Base-by-base conservation (phyloP, 2,797 vertebrate genomes). In the Chaenodraco wilsoni region DNA sequence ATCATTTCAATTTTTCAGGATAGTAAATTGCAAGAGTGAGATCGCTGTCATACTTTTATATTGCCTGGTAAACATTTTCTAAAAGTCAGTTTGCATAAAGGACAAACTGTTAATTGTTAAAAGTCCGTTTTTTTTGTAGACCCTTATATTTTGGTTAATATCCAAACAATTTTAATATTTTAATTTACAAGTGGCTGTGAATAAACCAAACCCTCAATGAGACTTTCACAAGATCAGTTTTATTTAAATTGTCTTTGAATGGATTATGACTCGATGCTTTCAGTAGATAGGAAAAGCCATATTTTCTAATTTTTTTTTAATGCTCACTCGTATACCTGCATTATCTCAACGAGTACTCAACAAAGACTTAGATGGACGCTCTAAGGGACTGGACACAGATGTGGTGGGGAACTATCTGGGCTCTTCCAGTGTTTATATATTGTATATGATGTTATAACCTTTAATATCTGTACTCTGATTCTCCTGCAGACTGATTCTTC, bases 401-500 rank as follows among this genome's bases (percentile, higher is more conserved):
- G 80, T 86, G 82, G 78, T 89, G 80, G 73, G 79, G 69, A 72
- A 76, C 60, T 82, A 49, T 79, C 68, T 78, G 79, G 77, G 76
- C 76, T 90, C 74, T 81, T 78, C 85, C 87, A 72, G 33, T 88
- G 76, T 80, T 15, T 85, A 62, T 86, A 64, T 67, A 37, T 19
- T 69, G 27, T 65, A 67, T 51, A 31, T 51, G 23, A 27, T 88
- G 67, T 90, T 87, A 84, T 91, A 69, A 60, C 62, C 58, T 80
- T 84, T 85, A 87, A 88, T 89, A 77, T 91, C 84, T 93, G 74
- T 92, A 86, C 85, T 94, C 84, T 93, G 88, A 85, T 92, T 93
- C 84, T 90, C 84, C 92, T 88, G 76, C 93, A 94, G 93, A 94
- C 91, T 33, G 93, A 94, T 84, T 93, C 93, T 64, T 94, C 93